Percentiles rank a stretch among this genome's conserved stretches.
Conservation (phyloP, 2,888 invertebrate genomes). For the Fragum whitleyi region DNA sequence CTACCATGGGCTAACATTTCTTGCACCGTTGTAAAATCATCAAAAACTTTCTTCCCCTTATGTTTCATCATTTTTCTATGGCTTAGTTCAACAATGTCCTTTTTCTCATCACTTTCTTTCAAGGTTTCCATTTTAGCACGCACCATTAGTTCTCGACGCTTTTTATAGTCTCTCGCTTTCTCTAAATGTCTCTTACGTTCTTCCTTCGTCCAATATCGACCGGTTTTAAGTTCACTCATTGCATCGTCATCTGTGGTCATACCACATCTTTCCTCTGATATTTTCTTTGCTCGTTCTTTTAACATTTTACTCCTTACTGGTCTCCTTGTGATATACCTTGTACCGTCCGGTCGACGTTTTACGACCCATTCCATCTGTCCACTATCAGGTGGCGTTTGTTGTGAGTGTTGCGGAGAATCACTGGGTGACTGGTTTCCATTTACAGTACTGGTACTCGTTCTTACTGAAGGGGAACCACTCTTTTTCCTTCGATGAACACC, state of each 20-base stretch:
- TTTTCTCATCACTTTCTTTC: slow-evolving; percentile 84
- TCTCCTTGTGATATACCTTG: slow-evolving; percentile 91
- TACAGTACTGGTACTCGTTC: slow-evolving; percentile 41
- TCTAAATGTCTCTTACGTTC: slow-evolving; percentile 91
- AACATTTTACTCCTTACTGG: slow-evolving; percentile 89
- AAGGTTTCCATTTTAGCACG: slow-evolving; percentile 83
- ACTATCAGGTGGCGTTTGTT: slow-evolving; percentile 73
- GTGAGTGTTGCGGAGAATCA: slow-evolving; percentile 54
- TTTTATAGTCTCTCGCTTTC: slow-evolving; percentile 88
- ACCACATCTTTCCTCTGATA: slow-evolving; percentile 89
- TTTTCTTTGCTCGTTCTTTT: slow-evolving; percentile 89
- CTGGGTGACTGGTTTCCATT: slow-evolving; percentile 61
- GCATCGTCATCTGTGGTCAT: slow-evolving; percentile 92
- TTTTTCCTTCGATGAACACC: slow-evolving; percentile 52
- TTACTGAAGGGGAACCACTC: slow-evolving; percentile 46
- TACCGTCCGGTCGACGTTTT: slow-evolving; percentile 91
- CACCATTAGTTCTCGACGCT: slow-evolving; percentile 83
- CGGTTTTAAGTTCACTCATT: slow-evolving; percentile 90
- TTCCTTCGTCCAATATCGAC: slow-evolving; percentile 91
- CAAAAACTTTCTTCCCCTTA: slow-evolving; percentile 86
- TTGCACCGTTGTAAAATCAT: slow-evolving; percentile 88
- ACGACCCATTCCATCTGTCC: slow-evolving; percentile 89
- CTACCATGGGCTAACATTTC: slow-evolving; percentile 88
- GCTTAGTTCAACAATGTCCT: slow-evolving; percentile 85
- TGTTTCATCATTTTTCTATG: slow-evolving; percentile 88